A percentile compares a stretch with the other conserved stretches of the same genome.
These are phyloP conservation scores for Melanaphis sacchari DNA, from an alignment of 1,140 invertebrate species.

Conservation along the genomic window DNA sequence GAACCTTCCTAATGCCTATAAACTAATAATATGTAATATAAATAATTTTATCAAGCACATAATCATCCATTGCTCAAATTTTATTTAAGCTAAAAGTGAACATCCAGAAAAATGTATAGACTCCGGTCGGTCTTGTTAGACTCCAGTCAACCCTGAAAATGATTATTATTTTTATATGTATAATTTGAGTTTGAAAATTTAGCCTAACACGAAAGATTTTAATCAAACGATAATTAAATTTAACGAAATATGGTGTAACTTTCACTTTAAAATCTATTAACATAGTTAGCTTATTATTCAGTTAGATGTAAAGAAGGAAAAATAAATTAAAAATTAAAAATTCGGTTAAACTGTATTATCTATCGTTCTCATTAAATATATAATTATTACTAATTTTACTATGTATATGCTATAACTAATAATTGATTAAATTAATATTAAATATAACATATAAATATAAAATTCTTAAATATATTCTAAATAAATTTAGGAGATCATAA, in stretches of 20 bases:
- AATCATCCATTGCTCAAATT: too few relatives aligned
- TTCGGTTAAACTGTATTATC: neutral
- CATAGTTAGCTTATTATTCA: neutral
- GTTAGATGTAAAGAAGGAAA: neutral
- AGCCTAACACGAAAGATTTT: neutral
- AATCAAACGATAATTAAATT: neutral
- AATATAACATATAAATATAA: neutral
- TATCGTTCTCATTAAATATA: neutral
- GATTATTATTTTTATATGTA: neutral
- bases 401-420: neutral
- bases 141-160: too few relatives aligned
- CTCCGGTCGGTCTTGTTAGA: too few relatives aligned
- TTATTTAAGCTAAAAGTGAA: too few relatives aligned
- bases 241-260: neutral
- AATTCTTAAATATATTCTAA: neutral
- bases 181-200: neutral
- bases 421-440: conserved; percentile 1
- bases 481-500: neutral
- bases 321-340: neutral
- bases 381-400: neutral
- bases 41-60: too few relatives aligned
- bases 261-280: neutral
- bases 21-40: too few relatives aligned
- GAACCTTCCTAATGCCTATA: too few relatives aligned
- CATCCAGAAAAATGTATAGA: too few relatives aligned